These are phyloP conservation scores for Mellilla xanthometata DNA, from an alignment of 2,888 invertebrate species.

Conservation along the genomic window DNA sequence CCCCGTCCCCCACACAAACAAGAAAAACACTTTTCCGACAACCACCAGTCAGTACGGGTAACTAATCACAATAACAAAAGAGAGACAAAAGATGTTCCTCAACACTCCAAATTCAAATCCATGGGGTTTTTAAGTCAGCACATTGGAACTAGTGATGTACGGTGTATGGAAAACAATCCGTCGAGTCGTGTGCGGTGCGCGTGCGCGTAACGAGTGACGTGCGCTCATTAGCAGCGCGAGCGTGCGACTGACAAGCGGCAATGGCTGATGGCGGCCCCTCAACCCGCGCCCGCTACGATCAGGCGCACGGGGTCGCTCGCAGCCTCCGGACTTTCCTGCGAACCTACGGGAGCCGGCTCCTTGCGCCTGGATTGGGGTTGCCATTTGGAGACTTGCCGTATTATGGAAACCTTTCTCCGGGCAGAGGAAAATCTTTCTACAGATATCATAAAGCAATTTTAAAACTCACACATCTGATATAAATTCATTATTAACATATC, in stretches of 20 bases:
- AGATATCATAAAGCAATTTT: too few species aligned
- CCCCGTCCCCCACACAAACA: constrained; percentile 58
- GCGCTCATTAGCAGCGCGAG: too few species aligned
- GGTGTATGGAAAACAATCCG: constrained; percentile 43
- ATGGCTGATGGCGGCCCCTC: constrained; percentile 33
- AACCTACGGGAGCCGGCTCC: constrained; percentile 49
- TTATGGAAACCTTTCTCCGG: neutral
- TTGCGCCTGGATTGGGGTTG: constrained; percentile 43
- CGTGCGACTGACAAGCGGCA: constrained; percentile 57
- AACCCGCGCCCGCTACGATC: constrained; percentile 40
- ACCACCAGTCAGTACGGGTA: constrained; percentile 29
- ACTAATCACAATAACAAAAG: neutral
- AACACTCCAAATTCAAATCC: constrained; percentile 21
- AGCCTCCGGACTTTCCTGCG: constrained; percentile 51
- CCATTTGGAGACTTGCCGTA: constrained; percentile 1
- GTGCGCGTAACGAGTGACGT: too few species aligned
- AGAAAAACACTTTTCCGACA: constrained; percentile 73
- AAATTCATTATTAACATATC: too few species aligned
- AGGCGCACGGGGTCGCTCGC: constrained; percentile 33
- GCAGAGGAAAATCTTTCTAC: too few species aligned
- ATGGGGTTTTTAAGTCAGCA: constrained; percentile 45
- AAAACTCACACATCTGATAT: too few species aligned
- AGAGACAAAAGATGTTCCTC: neutral
- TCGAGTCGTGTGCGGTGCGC: constrained; percentile 40
- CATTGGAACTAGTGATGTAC: too few species aligned